These are phyloP conservation scores for Rhabdophis nuchalis DNA, from an alignment of 2,797 vertebrate species.

Conservation along the genomic window DNA sequence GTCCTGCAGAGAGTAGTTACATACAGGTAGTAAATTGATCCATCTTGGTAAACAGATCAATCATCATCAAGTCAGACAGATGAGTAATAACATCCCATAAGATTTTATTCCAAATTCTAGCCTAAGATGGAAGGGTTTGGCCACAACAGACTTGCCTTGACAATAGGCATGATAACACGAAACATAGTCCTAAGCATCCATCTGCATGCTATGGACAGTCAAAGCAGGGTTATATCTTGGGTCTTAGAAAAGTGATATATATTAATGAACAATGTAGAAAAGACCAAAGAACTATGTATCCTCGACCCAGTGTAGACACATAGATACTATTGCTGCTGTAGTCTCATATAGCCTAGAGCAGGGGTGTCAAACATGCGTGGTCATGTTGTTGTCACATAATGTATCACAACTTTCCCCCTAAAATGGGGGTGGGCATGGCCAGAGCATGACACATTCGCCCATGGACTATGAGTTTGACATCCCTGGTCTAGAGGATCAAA, in stretches of 20 bases:
- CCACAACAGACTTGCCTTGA: neutral
- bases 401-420: too few species aligned
- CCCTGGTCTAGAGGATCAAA: neutral
- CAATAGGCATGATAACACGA: neutral
- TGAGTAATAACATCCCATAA: neutral
- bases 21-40: neutral
- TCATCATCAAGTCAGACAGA: neutral
- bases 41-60: neutral
- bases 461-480: neutral
- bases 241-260: neutral
- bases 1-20: neutral
- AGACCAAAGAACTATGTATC: neutral
- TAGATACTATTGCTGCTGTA: neutral
- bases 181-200: neutral
- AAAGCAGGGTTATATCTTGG: neutral
- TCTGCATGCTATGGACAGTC: neutral
- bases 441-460: fast-evolving
- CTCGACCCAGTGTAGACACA: neutral
- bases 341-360: neutral
- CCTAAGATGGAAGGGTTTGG: neutral
- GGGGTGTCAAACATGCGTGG: neutral
- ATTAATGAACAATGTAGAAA: neutral
- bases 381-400: too few species aligned
- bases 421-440: too few species aligned
- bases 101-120: neutral